Evolutionary conservation across 2,113 vertebrate species (phyloP).

Genomic region (Thamnophis sirtalis): DNA sequence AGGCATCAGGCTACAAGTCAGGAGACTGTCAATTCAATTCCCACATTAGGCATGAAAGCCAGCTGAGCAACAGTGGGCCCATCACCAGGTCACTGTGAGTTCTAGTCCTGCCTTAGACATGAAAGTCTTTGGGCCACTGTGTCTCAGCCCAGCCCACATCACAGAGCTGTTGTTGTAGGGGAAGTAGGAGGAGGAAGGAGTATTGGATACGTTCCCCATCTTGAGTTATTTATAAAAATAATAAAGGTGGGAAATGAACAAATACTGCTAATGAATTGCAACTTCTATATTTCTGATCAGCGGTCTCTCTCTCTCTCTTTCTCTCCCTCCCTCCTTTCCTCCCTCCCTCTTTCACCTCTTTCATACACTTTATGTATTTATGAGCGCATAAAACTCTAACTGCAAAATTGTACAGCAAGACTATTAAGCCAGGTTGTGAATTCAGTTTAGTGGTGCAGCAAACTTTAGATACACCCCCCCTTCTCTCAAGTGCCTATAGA

Average conservation of each 20-base stretch:
- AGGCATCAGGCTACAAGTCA: not conserved
- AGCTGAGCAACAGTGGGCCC: not conserved
- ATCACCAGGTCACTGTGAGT: not conserved
- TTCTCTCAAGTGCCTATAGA: not conserved
- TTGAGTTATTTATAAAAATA: not conserved
- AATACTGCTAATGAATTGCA: not conserved
- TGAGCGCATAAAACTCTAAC: not conserved
- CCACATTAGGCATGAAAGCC: not conserved
- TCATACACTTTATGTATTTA: not conserved
- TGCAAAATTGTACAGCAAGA: not conserved
- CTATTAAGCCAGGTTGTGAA: not conserved
- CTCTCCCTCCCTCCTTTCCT: not conserved
- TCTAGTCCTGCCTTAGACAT: not conserved
- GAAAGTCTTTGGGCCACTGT: too few species aligned
- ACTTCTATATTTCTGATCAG: not conserved
- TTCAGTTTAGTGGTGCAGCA: too few species aligned
- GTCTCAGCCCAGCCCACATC: too few species aligned
- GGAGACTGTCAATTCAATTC: not conserved
- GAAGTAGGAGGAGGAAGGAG: not conserved
- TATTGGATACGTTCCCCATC: not conserved
- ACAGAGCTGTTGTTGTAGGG: not conserved
- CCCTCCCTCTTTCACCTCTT: not conserved
- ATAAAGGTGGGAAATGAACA: not conserved
- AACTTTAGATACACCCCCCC: not conserved
- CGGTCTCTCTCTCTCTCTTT: not conserved